phyloP scores from a whole-genome alignment of 2,888 invertebrate species.

The Arrhopalites spinosus region DNA sequence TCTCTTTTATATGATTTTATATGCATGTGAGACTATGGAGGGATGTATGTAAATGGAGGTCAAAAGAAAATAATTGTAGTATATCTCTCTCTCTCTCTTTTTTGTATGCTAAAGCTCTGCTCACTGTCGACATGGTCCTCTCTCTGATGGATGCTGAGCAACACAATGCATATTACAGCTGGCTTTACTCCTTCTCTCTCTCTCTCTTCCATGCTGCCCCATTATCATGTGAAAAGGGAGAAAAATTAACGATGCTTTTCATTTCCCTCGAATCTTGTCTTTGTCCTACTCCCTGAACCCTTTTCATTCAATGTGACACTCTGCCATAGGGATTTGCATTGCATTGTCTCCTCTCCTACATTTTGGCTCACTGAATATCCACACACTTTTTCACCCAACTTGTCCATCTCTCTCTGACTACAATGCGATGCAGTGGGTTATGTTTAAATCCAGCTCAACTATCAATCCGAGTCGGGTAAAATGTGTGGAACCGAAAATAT shows the following conservation, averaged over 20 bases:
- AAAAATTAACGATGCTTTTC: slow-evolving; percentile 52
- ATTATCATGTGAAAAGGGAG: slow-evolving; percentile 48
- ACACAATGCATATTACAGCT: slow-evolving; percentile 20
- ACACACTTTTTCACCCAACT: not conserved
- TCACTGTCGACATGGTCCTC: not conserved
- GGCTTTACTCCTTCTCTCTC: not conserved
- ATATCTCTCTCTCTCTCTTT: slow-evolving; percentile 12
- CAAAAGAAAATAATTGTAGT: slow-evolving; percentile 8
- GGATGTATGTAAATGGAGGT: slow-evolving; percentile 9
- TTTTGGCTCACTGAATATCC: slow-evolving; percentile 12
- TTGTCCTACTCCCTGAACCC: slow-evolving; percentile 32
- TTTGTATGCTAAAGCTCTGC: not conserved
- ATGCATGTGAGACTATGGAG: not conserved
- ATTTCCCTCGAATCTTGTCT: slow-evolving; percentile 42
- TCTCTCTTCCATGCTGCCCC: slow-evolving; percentile 13
- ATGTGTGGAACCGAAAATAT: no score
- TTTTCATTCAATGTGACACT: slow-evolving; percentile 41
- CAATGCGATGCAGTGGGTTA: no score
- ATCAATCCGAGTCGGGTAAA: no score
- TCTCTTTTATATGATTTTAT: not conserved
- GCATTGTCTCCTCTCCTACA: slow-evolving; percentile 17
- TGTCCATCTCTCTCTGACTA: not conserved
- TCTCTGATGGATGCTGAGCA: slow-evolving; percentile 17
- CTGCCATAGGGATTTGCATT: slow-evolving; percentile 43
- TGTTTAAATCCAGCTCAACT: no score